These are phyloP conservation scores for Crenichthys baileyi DNA, from an alignment of 2,797 vertebrate species.

Conservation along the genomic window DNA sequence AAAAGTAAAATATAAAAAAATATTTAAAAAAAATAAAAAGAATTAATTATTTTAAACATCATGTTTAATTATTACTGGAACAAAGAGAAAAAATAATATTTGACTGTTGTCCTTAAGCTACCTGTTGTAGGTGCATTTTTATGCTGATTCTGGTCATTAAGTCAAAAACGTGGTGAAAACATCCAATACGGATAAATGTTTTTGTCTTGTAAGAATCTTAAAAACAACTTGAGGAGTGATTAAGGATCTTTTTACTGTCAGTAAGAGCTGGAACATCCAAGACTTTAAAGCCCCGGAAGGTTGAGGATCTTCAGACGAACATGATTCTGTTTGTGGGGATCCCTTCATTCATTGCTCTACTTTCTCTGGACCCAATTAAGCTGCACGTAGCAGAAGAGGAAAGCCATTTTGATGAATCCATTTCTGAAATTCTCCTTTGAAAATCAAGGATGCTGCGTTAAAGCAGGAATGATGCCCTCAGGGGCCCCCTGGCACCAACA, in stretches of 20 bases:
- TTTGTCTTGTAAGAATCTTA: not conserved
- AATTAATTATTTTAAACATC: not conserved
- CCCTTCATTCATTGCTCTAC: not conserved
- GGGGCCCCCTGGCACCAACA: not conserved
- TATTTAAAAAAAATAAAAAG: not conserved
- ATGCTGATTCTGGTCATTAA: not conserved
- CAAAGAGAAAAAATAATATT: not conserved
- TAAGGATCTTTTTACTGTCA: not conserved
- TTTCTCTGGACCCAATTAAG: slow-evolving; percentile 21
- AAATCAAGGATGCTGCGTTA: slow-evolving; percentile 3
- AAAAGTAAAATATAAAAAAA: not conserved
- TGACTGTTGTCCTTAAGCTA: not conserved
- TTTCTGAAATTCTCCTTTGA: slow-evolving; percentile 10
- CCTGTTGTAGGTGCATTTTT: not conserved
- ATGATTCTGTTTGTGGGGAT: not conserved
- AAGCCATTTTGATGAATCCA: not conserved
- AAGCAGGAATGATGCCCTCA: not conserved
- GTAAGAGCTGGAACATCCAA: not conserved
- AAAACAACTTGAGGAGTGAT: not conserved
- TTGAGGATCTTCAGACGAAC: not conserved
- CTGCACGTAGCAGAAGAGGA: not conserved
- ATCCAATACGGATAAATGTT: not conserved
- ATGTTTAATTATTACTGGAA: not conserved
- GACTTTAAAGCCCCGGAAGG: not conserved
- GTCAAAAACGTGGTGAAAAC: not conserved